Conservation (phyloP, 2,888 invertebrate species). For the Chymomyza caudatula region DNA sequence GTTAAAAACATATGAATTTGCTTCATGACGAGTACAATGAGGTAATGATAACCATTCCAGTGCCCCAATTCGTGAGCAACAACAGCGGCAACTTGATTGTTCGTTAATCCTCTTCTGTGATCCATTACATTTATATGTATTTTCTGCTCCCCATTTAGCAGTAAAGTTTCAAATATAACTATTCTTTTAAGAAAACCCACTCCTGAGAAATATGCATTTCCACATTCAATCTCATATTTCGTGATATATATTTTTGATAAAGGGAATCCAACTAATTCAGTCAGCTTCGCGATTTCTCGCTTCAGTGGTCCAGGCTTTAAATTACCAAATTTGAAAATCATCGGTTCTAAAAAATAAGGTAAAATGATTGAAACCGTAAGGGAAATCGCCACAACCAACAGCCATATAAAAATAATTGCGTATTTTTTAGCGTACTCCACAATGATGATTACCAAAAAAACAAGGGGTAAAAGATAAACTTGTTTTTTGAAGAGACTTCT, state of each 20-base stretch:
- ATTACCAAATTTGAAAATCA: background rate
- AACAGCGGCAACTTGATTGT: slow-evolving; percentile 1
- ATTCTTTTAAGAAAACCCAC: slow-evolving; percentile 1
- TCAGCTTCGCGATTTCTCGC: background rate
- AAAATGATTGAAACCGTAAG: background rate
- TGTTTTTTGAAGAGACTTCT: background rate
- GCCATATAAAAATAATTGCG: slow-evolving; percentile 2
- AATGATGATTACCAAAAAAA: background rate
- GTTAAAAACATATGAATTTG: slow-evolving; percentile 5
- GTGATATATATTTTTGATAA: slow-evolving; percentile 5
- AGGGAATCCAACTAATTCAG: background rate
- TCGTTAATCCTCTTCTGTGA: background rate
- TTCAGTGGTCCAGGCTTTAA: background rate
- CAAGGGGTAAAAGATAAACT: slow-evolving; percentile 1
- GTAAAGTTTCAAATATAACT: slow-evolving; percentile 2
- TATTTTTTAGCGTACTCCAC: background rate
- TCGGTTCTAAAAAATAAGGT: background rate
- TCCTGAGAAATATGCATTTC: slow-evolving; percentile 9
- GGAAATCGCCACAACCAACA: background rate
- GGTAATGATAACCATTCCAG: slow-evolving; percentile 6
- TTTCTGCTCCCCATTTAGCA: background rate
- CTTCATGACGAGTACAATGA: background rate
- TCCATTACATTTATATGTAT: background rate
- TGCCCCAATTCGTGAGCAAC: slow-evolving; percentile 10
- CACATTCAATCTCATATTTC: background rate